Evolutionary conservation across 2,113 vertebrate genomes (phyloP).

Genomic region (Zeus faber): DNA sequence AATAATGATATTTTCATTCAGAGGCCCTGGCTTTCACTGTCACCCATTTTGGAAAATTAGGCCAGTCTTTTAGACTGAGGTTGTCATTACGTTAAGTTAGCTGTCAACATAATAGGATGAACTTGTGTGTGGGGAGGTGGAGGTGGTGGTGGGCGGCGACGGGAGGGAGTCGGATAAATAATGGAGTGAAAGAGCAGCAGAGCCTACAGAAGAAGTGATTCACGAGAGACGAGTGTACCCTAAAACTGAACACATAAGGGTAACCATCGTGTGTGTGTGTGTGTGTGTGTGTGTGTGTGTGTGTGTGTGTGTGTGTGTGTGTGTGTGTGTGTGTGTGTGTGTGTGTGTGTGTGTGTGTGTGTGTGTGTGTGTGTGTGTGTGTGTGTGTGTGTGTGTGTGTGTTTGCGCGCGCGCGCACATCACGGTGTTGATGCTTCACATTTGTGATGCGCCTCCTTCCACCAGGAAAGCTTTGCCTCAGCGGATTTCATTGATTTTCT

Average conservation of each 20-base stretch:
- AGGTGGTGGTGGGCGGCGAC: constrained; percentile 4
- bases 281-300: too few species aligned
- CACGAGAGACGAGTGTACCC: constrained; percentile 21
- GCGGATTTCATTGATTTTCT: constrained; percentile 69
- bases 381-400: too few species aligned
- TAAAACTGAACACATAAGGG: too few species aligned
- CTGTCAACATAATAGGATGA: constrained; percentile 2
- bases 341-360: too few species aligned
- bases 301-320: too few species aligned
- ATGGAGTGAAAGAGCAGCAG: constrained; percentile 40
- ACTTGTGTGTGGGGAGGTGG: constrained; percentile 7
- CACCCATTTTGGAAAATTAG: constrained; percentile 23
- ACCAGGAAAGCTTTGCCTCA: constrained; percentile 36
- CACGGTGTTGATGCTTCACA: constrained; percentile 40
- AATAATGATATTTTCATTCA: constrained; percentile 24
- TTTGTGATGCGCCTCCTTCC: constrained; percentile 33
- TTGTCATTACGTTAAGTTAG: background rate
- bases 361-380: too few species aligned
- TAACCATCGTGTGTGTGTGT: too few species aligned
- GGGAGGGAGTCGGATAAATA: constrained; percentile 46
- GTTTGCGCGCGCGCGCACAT: too few species aligned
- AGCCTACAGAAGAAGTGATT: constrained; percentile 22
- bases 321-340: too few species aligned
- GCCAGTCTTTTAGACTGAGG: constrained; percentile 5
- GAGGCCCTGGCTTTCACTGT: constrained; percentile 18